Evolutionary conservation across 2,888 invertebrate genomes (phyloP).

Genomic region (Tinea trinotella): DNA sequence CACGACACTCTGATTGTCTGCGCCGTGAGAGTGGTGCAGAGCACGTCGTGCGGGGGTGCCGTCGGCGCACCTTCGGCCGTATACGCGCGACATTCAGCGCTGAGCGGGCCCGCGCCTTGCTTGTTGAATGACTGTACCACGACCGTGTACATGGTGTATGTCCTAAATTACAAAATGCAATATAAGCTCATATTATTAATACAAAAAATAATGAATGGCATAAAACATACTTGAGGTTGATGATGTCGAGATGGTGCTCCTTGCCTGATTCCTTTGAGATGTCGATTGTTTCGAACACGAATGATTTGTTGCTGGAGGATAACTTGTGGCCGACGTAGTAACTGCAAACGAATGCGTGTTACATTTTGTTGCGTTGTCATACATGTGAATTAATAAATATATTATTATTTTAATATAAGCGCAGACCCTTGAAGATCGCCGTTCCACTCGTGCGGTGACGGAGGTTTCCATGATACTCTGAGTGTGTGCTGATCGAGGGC

Average conservation of each 20-base stretch:
- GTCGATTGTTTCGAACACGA: slow-evolving; percentile 92
- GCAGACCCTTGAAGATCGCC: slow-evolving; percentile 81
- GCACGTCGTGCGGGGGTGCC: slow-evolving; percentile 91
- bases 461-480: slow-evolving; percentile 92
- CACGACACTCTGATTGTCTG: slow-evolving; percentile 95
- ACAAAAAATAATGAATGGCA: background rate
- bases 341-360: slow-evolving; percentile 76
- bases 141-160: slow-evolving; percentile 96
- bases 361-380: too few relatives aligned
- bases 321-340: slow-evolving; percentile 93
- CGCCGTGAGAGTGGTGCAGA: slow-evolving; percentile 93
- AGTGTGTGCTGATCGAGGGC: slow-evolving; percentile 90
- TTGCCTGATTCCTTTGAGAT: slow-evolving; percentile 93
- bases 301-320: slow-evolving; percentile 87
- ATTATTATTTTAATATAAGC: too few relatives aligned
- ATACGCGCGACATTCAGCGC: slow-evolving; percentile 90
- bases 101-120: slow-evolving; percentile 92
- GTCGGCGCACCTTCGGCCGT: slow-evolving; percentile 96
- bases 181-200: too few relatives aligned
- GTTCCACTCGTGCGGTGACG: slow-evolving; percentile 91
- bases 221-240: slow-evolving; percentile 76
- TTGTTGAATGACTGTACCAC: slow-evolving; percentile 96
- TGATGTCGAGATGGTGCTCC: slow-evolving; percentile 87
- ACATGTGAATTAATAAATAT: too few relatives aligned
- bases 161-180: slow-evolving; percentile 68